Conservation (phyloP, 2,797 vertebrate species). For the Falco peregrinus region DNA sequence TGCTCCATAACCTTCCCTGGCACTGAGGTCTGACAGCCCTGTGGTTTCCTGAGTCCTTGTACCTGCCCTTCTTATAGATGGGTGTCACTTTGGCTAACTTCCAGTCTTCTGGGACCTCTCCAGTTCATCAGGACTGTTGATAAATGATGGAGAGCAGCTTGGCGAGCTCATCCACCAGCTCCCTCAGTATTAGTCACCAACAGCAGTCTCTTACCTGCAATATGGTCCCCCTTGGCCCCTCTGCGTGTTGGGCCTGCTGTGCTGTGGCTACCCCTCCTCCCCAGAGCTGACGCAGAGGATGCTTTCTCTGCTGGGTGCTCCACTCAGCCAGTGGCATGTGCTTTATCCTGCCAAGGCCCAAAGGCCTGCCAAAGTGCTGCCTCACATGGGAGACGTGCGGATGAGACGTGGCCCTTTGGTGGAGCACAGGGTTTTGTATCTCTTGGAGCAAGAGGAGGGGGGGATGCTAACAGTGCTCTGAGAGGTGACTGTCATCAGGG, state of each 20-base stretch:
- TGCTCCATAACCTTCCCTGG: neutral
- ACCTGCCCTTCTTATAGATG: neutral
- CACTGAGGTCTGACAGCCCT: neutral
- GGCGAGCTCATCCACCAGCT: neutral
- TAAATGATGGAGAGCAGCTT: neutral
- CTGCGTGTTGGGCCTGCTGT: neutral
- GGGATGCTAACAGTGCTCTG: neutral
- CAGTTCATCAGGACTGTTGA: neutral
- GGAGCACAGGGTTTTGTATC: neutral
- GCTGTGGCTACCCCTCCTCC: neutral
- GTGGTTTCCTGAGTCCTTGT: neutral
- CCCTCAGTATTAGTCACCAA: neutral
- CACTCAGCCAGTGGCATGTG: rapidly evolving
- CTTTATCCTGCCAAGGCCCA: neutral
- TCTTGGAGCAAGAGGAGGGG: neutral
- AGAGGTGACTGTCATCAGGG: neutral
- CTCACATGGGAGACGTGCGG: neutral
- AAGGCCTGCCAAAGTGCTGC: neutral
- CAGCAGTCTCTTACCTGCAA: rapidly evolving
- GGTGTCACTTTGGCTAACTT: neutral
- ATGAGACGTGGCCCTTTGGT: neutral
- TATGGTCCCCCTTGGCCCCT: neutral
- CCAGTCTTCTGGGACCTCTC: neutral
- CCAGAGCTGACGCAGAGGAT: rapidly evolving
- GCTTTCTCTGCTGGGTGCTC: neutral